Base-by-base conservation (phyloP, 2,113 vertebrate species). In the Pseudopodoces humilis region DNA sequence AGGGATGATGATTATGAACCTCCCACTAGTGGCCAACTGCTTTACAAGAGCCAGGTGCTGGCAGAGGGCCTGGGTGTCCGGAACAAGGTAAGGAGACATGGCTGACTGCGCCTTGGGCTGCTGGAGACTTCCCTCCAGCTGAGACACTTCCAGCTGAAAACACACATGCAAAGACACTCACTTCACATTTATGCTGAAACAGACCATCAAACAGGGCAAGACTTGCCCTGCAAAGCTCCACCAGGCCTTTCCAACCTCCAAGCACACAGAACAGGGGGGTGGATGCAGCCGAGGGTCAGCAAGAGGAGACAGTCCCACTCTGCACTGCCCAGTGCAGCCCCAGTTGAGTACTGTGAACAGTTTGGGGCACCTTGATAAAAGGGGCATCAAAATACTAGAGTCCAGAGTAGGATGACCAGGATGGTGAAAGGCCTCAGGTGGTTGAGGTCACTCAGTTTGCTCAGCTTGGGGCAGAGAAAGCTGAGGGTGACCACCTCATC, bases 1-100 rank as follows among this genome's bases (percentile, higher is more conserved):
- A 4, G 99, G 99, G 97, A 99, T 99, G 98, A 99, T 99, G 97
- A 99, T 97, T 52, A 99, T 99, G 98, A 99, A 99, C 94, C 99
- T 98, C 87, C 99, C 98, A 6, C 99, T 99, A 85, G 96, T 88
- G 27, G 99, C 99, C 96, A 99, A 97, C 86, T 99, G 99, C 58
- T 99, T 97, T 97, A 99, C 97, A 47, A 99, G 92, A 64, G 97
- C 94, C 77, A 99, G 98, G 88, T 99, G 99, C 88, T 99, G 99
- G 97, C 99, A 99, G 72, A 99, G 99, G 71, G 99, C 99, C 41
- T 98, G 98, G 4, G 99, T 98, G 94, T 99, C 99, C 0, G 99
- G 99, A 50, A 99, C 98, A 30, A 99, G 98, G 96, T 99, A 99
- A 1, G 99, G 99, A 47, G 99, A 99, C 99, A 99, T 99, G 77